Base-by-base conservation (phyloP, 2,888 invertebrate genomes). In the Cacoxenus indagator region DNA sequence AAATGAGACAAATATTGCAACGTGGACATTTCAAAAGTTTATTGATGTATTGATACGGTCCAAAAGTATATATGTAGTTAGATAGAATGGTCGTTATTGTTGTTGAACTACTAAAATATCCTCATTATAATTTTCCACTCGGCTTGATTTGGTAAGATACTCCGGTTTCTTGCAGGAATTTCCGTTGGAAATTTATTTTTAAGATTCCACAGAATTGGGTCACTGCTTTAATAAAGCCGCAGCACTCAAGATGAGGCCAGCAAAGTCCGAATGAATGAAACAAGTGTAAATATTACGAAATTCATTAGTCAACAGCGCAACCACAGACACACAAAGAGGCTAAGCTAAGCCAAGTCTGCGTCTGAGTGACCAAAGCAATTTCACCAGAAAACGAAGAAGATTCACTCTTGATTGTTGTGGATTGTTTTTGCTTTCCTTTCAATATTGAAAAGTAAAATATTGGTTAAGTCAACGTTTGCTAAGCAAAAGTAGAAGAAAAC, bases 341-440 rank as follows among this genome's bases (percentile, higher is more conserved):
- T 67, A 66, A 46, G 26, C 27, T 3, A 26, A 48, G 48, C 26
- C 27, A 11, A 55, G 65, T 45, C 68, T 70, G 66, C 71, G 81
- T 81, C 78, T 82, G 80, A 72, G 74, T 68, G 45, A n/a, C 26
- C 26, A 46, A 64, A 19, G 24, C 65, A 27, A 65, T 68, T 67
- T 65, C 66, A 26, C 59, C 59, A 71, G 70, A 64, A n/a, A n/a
- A n/a, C n/a, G n/a, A n/a, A 76, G 76, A 83, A 79, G 79, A 79
- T 79, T 79, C 79, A 79, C 79, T 79, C 83, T 83, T 79, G 83
- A 83, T 79, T 81, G 77, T 81, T 82, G 81, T 76, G 76, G 78
- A 75, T 77, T 81, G 82, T 76, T 74, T 78, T 78, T 82, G 81
- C 79, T 83, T 83, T 83, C 79, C 83, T 83, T 79, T 79, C 81